Evolutionary conservation across 2,113 vertebrate genomes (phyloP).

Genomic region (Poeciliopsis prolifica): DNA sequence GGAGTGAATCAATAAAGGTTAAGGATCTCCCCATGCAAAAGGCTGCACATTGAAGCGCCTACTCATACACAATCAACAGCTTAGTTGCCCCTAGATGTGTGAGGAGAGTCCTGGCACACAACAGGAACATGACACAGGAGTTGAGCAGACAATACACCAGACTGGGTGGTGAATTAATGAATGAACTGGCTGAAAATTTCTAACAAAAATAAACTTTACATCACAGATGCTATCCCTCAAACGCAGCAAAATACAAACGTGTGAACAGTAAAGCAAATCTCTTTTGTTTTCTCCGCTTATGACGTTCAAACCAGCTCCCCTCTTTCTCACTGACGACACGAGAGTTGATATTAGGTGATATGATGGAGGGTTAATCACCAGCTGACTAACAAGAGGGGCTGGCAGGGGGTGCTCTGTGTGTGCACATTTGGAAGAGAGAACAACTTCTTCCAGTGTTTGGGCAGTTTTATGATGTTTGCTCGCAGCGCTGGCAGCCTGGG

Average conservation of each 20-base stretch:
- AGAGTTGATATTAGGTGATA: slow-evolving; percentile 70
- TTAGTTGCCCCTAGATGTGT: background rate
- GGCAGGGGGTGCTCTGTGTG: slow-evolving; percentile 41
- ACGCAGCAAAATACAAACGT: slow-evolving; percentile 15
- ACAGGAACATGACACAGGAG: too few species aligned
- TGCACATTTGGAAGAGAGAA: slow-evolving; percentile 38
- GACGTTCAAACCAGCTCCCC: slow-evolving; percentile 55
- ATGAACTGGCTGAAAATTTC: slow-evolving; percentile 36
- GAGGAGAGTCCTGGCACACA: background rate
- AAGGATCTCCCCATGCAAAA: background rate
- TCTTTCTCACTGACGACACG: slow-evolving; percentile 60
- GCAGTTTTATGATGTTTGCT: slow-evolving; percentile 72
- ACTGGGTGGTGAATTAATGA: too few species aligned
- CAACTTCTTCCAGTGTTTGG: slow-evolving; percentile 48
- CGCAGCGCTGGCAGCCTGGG: slow-evolving; percentile 46
- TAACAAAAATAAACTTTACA: slow-evolving; percentile 35
- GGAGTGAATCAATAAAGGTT: background rate
- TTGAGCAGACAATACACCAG: background rate
- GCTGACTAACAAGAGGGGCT: slow-evolving; percentile 15
- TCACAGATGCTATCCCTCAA: slow-evolving; percentile 40
- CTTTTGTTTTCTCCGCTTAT: slow-evolving; percentile 47
- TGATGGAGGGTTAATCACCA: slow-evolving; percentile 56
- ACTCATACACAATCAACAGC: too few species aligned
- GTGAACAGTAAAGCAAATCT: slow-evolving; percentile 50
- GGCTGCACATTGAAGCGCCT: too few species aligned